Evolutionary conservation across 2,113 vertebrate species (phyloP).

Genomic region (Euleptes europaea): DNA sequence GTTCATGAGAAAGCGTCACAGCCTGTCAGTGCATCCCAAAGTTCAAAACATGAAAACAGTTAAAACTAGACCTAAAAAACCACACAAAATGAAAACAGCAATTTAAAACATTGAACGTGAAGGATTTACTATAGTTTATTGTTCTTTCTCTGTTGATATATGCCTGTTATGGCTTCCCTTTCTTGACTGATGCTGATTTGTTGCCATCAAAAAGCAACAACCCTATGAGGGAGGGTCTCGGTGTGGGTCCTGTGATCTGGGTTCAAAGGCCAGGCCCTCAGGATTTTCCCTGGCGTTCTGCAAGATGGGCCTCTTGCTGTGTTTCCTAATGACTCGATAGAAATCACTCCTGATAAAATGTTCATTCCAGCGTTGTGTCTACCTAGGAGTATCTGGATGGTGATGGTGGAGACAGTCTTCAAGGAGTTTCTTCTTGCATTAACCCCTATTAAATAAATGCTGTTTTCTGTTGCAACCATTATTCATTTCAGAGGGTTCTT

Average conservation of each 20-base stretch:
- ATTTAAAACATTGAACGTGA: no score
- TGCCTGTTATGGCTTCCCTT: not conserved
- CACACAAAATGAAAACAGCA: no score
- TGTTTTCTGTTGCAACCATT: not conserved
- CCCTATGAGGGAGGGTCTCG: not conserved
- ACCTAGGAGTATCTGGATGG: not conserved
- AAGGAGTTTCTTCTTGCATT: not conserved
- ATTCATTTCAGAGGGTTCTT: not conserved
- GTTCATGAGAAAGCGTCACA: conserved; percentile 93
- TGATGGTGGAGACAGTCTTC: not conserved
- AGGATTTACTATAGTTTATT: not conserved
- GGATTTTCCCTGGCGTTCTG: not conserved
- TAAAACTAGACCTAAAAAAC: no score
- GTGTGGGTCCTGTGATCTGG: not conserved
- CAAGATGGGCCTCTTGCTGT: not conserved
- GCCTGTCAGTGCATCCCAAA: conserved; percentile 93
- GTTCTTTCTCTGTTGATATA: not conserved
- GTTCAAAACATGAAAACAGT: conserved; percentile 72
- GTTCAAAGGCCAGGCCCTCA: not conserved
- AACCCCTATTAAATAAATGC: not conserved
- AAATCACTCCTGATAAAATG: not conserved
- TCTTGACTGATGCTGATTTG: not conserved
- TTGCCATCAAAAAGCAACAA: not conserved
- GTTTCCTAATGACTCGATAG: not conserved
- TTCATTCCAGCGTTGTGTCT: no score